Base-by-base conservation (phyloP, 53 echinoderm and acorn worm species). In the Paracentrotus lividus region DNA sequence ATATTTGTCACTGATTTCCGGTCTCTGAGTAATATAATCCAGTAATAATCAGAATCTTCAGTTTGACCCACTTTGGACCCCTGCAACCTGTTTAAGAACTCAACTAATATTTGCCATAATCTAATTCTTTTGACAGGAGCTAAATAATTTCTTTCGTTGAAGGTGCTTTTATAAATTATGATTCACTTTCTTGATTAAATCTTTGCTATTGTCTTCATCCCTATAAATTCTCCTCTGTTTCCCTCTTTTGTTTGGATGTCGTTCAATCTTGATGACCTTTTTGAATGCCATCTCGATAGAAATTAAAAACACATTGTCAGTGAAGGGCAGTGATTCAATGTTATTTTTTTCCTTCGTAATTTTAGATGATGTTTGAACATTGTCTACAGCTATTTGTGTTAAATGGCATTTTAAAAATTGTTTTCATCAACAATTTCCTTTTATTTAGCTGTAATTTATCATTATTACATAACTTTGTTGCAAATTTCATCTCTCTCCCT, bases 91-190 rank as follows among this genome's bases (percentile, higher is more conserved):
- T 40, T 72, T 72, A 18, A 38, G 72, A 40, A 72, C 72, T 72
- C 40, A 72, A 18, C 38, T 72, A 15, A 4, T 57, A 57, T 57
- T 57, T 57, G 57, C 57, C 21, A 40, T 72, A 38, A 72, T 72
- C 72, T 72, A 72, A 72, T 72, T 40, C 40, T 72, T 72, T 72
- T 72, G 72, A 72, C 40, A 72, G 72, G 72, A 72, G 72, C 36
- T 38, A 68, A 72, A 72, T 72, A 40, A 72, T 69, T 66, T 4
- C 36, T 64, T 5, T 27, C 13, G 5, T 72, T 72, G 20, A 40
- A 20, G 72, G 72, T 72, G 72, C 72, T 72, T 20, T 72, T n/a
- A n/a, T n/a, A n/a, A n/a, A 64, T 29, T 60, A 40, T 72, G 72
- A 72, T 72, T 72, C 72, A 72, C 40, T 15, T 72, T 40, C 40